These are phyloP conservation scores for Ceratina australensis DNA, from an alignment of 1,140 invertebrate species.

Conservation along the genomic window DNA sequence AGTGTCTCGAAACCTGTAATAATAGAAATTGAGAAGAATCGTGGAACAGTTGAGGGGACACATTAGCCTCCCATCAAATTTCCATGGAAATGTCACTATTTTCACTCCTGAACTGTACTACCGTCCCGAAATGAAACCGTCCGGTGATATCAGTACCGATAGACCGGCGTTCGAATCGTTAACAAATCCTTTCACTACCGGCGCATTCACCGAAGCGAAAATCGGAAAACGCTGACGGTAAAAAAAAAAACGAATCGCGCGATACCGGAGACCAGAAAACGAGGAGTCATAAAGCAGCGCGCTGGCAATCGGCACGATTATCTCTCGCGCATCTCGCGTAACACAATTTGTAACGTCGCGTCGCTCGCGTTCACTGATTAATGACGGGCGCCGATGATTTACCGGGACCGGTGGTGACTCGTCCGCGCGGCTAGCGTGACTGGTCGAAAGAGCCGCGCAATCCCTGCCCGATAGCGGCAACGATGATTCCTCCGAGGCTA, in stretches of 20 bases:
- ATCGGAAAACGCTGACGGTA: too few relatives aligned
- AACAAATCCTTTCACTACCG: too few relatives aligned
- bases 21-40: not conserved
- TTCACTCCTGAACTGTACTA: not conserved
- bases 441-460: conserved; percentile 46
- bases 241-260: not conserved
- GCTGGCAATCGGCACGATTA: conserved; percentile 44
- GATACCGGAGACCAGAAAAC: conserved; percentile 47
- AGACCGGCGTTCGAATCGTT: too few relatives aligned
- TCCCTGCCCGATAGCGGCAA: conserved; percentile 45
- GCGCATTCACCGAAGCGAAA: too few relatives aligned
- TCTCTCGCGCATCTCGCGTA: conserved; percentile 63
- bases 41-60: conserved; percentile 13
- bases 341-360: conserved; percentile 62
- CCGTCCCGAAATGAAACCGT: not conserved
- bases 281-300: conserved; percentile 50
- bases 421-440: conserved; percentile 52
- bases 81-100: too few relatives aligned
- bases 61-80: not conserved
- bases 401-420: conserved; percentile 31
- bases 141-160: too few relatives aligned
- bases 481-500: conserved; percentile 13
- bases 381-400: conserved; percentile 60
- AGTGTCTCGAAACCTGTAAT: not conserved
- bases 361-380: conserved; percentile 54